phyloP scores from a whole-genome alignment of 2,888 invertebrate genomes.

The Cephonodes hylas region DNA sequence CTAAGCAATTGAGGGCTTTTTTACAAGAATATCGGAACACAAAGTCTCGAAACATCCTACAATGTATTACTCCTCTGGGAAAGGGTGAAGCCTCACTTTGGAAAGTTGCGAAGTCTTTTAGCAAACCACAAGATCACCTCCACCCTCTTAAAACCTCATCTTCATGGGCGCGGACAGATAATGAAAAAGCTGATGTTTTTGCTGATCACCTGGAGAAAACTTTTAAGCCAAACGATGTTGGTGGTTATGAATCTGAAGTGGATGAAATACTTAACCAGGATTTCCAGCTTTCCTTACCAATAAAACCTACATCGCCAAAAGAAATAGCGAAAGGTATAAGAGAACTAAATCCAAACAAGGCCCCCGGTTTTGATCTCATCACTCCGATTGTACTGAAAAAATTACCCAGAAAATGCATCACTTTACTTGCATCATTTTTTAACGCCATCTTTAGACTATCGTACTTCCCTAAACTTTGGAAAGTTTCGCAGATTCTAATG shows the following conservation, averaged over 20 bases:
- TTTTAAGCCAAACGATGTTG: conserved; percentile 1
- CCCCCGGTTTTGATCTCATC: conserved; percentile 22
- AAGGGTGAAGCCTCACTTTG: neutral
- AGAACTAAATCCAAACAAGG: conserved; percentile 6
- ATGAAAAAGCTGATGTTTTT: conserved; percentile 9
- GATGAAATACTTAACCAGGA: conserved; percentile 3
- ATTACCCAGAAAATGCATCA: conserved; percentile 18
- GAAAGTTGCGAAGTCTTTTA: neutral
- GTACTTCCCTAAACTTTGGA: conserved; percentile 23
- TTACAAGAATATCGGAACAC: neutral
- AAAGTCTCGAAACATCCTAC: neutral
- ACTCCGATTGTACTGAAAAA: conserved; percentile 15
- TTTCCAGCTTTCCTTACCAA: conserved; percentile 9
- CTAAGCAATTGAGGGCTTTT: neutral
- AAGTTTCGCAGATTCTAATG: conserved; percentile 27
- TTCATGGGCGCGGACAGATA: conserved; percentile 9
- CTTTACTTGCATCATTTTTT: conserved; percentile 16
- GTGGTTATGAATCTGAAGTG: neutral
- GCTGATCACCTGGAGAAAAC: conserved; percentile 10
- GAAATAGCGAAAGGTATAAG: neutral
- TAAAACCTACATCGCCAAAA: neutral
- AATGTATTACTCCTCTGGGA: neutral
- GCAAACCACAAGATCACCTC: neutral
- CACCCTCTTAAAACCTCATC: neutral
- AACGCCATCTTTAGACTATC: conserved; percentile 18